Base-by-base conservation (phyloP, 2,797 vertebrate species). In the Distichodus sexfasciatus region DNA sequence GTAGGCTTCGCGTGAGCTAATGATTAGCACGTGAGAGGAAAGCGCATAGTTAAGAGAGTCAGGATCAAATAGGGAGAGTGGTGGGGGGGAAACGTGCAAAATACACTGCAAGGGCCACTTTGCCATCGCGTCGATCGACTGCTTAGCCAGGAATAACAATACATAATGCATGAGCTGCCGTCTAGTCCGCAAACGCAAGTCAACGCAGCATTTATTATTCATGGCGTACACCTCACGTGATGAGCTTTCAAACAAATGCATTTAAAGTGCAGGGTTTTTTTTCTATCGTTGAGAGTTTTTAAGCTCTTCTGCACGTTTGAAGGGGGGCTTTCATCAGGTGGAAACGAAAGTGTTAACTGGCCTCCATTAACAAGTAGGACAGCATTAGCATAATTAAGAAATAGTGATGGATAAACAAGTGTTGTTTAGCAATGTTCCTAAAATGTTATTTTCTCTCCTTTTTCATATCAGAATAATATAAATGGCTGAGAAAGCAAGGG, bases 181-280 rank as follows among this genome's bases (percentile, higher is more conserved):
- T 81, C 79, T 79, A 69, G 79, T 72, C 72, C 80, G 76, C 76
- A 80, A 77, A 81, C 75, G 74, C 69, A 36, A 77, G 79, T 79
- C 81, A 80, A 78, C 75, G 47, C 65, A 59, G 44, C 73, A 83
- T 83, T 85, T 76, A 82, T 85, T 85, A 85, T 85, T 85, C 80
- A 83, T 82, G 38, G 74, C 59, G 66, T 72, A 78, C 79, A 81
- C 74, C 80, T 82, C 79, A 77, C 71, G 51, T 79, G 74, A 80
- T 51, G 59, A 79, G 77, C 65, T 75, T 63, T 71, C 77, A 77
- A 65, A 80, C 78, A 77, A 84, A 82, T 79, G 67, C 57, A 48
- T 81, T 79, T 76, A 62, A 54, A 67, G 61, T 33, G 58, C 58
- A 66, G 54, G 19, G 36, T 17, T 47, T 71, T 50, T 50, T 69